Percentiles rank a stretch among this genome's conserved stretches.
Evolutionary conservation across 2,888 invertebrate species (phyloP).

Genomic region (Papilio gigon): DNA sequence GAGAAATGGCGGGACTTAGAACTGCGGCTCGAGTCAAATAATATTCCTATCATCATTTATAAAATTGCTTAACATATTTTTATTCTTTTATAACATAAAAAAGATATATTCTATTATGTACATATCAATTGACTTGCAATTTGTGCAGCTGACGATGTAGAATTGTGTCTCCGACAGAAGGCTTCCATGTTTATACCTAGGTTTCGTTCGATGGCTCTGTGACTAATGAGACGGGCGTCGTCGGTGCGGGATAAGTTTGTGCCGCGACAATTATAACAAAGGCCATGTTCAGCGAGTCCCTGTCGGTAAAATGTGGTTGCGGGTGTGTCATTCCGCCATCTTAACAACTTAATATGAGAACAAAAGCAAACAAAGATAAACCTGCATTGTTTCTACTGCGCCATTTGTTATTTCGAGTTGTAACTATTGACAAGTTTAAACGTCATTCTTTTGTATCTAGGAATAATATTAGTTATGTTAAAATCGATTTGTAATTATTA

Average conservation of each 20-base stretch:
- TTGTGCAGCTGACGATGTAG: background rate
- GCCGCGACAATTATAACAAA: slow-evolving; percentile 38
- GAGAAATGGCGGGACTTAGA: too few relatives aligned
- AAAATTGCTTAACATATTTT: background rate
- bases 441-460: slow-evolving; percentile 20
- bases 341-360: slow-evolving; percentile 26
- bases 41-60: background rate
- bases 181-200: slow-evolving; percentile 31
- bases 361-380: slow-evolving; percentile 30
- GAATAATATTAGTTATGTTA: slow-evolving; percentile 29
- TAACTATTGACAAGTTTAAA: slow-evolving; percentile 33
- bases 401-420: slow-evolving; percentile 25
- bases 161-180: slow-evolving; percentile 5
- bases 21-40: too few relatives aligned
- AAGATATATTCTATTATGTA: background rate
- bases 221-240: slow-evolving; percentile 37
- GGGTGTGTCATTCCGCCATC: slow-evolving; percentile 41
- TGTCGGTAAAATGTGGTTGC: slow-evolving; percentile 51
- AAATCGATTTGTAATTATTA: slow-evolving; percentile 14
- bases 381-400: slow-evolving; percentile 6
- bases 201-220: slow-evolving; percentile 37
- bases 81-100: background rate
- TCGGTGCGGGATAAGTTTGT: slow-evolving; percentile 35
- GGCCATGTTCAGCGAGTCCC: slow-evolving; percentile 32
- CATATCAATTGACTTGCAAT: background rate